Percentiles rank a stretch among this genome's conserved stretches.
These are phyloP conservation scores for Paradisaea rubra DNA, from an alignment of 2,113 vertebrate species.

Conservation along the genomic window DNA sequence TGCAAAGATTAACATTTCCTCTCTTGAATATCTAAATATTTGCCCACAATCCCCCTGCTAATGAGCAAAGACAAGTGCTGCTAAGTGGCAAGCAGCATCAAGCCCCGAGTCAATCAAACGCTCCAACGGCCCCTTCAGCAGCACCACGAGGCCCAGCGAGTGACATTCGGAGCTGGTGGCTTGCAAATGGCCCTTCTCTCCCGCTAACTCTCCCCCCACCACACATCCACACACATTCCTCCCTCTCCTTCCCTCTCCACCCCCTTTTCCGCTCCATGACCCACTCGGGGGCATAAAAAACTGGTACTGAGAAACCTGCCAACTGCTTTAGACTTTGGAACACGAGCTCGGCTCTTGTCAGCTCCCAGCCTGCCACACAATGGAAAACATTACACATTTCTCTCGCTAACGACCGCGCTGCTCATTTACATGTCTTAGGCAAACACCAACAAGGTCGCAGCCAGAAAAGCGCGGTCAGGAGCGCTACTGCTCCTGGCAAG, in stretches of 20 bases:
- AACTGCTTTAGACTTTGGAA: slow-evolving; percentile 66
- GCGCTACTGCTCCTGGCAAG: slow-evolving; percentile 53
- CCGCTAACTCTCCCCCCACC: slow-evolving; percentile 25
- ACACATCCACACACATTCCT: slow-evolving; percentile 18
- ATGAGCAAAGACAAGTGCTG: slow-evolving; percentile 94
- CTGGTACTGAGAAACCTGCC: slow-evolving; percentile 70
- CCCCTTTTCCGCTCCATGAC: slow-evolving; percentile 46
- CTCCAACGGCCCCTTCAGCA: slow-evolving; percentile 76
- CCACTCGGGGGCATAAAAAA: slow-evolving; percentile 69
- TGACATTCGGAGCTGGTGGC: slow-evolving; percentile 80
- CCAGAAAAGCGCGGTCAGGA: slow-evolving; percentile 49
- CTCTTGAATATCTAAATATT: slow-evolving; percentile 68
- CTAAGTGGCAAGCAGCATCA: slow-evolving; percentile 91
- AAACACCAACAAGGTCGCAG: slow-evolving; percentile 57
- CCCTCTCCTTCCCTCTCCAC: slow-evolving; percentile 33
- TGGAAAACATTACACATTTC: slow-evolving; percentile 19
- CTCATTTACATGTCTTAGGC: slow-evolving; percentile 60
- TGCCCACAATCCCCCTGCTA: slow-evolving; percentile 72
- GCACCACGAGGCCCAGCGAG: slow-evolving; percentile 81
- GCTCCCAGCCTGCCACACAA: slow-evolving; percentile 37
- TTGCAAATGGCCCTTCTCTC: slow-evolving; percentile 72
- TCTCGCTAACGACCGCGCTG: background rate
- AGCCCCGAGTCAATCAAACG: slow-evolving; percentile 89
- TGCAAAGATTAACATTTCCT: slow-evolving; percentile 70
- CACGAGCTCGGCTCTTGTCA: slow-evolving; percentile 4